These are phyloP conservation scores for Xenotilapia longispinis DNA, from an alignment of 2,113 vertebrate species.

Conservation along the genomic window DNA sequence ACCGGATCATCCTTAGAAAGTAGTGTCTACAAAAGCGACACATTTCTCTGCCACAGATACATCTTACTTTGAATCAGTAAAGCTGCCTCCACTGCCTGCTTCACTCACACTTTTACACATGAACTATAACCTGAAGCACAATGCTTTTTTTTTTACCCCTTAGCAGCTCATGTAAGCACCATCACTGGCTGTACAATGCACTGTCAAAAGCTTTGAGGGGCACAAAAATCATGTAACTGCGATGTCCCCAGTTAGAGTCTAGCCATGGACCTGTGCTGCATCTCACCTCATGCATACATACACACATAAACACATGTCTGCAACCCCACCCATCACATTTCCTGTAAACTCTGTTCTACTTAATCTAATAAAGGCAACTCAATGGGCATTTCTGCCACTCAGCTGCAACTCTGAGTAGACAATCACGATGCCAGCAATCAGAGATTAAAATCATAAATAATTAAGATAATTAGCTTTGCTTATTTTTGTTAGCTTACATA, in stretches of 20 bases:
- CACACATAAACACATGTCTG: background rate
- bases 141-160: background rate
- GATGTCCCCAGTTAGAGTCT: background rate
- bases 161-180: background rate
- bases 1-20: background rate
- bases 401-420: background rate
- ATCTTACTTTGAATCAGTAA: background rate
- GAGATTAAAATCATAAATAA: background rate
- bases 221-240: background rate
- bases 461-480: background rate
- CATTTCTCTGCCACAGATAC: background rate
- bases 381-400: background rate
- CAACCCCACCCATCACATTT: background rate
- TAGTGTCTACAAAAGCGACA: background rate
- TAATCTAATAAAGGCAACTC: constrained; percentile 1
- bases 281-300: background rate
- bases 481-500: background rate
- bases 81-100: background rate
- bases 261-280: background rate
- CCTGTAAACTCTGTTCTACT: background rate
- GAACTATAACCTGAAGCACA: background rate
- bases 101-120: background rate
- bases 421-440: background rate
- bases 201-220: background rate
- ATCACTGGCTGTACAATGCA: background rate